A percentile compares a stretch with the other conserved stretches of the same genome.
Conservation (phyloP, 2,797 vertebrate species). For the Sus cebifrons region DNA sequence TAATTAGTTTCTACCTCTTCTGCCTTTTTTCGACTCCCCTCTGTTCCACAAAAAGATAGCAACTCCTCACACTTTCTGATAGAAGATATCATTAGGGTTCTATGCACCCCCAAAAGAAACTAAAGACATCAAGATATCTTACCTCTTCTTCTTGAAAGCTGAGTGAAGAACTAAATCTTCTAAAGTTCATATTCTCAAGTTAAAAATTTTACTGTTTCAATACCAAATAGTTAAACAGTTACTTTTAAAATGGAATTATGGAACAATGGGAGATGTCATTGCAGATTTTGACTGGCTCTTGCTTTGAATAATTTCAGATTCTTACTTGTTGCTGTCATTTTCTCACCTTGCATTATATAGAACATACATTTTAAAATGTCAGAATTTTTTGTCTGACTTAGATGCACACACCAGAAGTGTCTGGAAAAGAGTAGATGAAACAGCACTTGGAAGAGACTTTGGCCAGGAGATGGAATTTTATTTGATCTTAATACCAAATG, state of each 20-base stretch:
- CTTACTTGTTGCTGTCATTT: constrained; percentile 1
- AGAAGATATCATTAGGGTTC: background rate
- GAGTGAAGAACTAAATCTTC: background rate
- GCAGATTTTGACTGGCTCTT: constrained; percentile 18
- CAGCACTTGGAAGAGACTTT: constrained; percentile 52
- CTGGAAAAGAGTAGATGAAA: constrained; percentile 39
- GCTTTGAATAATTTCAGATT: constrained; percentile 42
- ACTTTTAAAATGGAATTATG: background rate
- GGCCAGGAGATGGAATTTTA: constrained; percentile 29
- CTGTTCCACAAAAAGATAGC: background rate
- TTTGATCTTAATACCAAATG: constrained; percentile 63
- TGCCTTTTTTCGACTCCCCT: background rate
- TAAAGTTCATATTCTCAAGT: background rate
- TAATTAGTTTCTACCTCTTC: background rate
- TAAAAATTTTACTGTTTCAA: constrained; percentile 26
- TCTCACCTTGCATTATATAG: background rate
- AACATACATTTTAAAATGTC: constrained; percentile 5
- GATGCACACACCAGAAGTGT: background rate
- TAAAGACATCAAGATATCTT: background rate
- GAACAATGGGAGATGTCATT: background rate
- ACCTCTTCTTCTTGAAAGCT: background rate
- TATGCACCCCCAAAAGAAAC: background rate
- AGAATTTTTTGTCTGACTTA: background rate
- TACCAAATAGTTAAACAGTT: background rate
- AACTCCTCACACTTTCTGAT: background rate